A percentile compares a stretch with the other conserved stretches of the same genome.
Evolutionary conservation across 2,888 invertebrate genomes (phyloP).

Genomic region (Exephanes ischioxanthus): DNA sequence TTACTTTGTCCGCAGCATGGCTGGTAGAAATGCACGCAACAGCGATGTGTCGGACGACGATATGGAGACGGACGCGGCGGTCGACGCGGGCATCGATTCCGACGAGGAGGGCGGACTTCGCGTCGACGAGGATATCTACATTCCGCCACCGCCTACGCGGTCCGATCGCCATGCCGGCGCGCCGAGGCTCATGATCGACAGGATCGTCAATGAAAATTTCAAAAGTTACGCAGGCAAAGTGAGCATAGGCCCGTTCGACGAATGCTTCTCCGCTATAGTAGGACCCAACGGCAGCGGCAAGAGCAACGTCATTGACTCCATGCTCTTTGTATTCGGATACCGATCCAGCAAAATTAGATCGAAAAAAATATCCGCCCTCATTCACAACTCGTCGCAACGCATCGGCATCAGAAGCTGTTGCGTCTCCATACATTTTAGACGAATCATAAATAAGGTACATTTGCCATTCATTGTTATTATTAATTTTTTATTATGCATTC

Average conservation of each 20-base stretch:
- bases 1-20: constrained; percentile 52
- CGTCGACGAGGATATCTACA: constrained; percentile 92
- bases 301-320: constrained; percentile 99
- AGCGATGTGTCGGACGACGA: constrained; percentile 58
- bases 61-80: constrained; percentile 56
- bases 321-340: constrained; percentile 99
- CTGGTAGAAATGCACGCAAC: constrained; percentile 46
- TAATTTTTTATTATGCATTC: background rate
- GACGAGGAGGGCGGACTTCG: constrained; percentile 89
- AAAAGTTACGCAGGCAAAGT: constrained; percentile 97
- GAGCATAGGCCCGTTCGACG: constrained; percentile 97
- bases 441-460: constrained; percentile 91
- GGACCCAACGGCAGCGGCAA: constrained; percentile 99
- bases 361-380: constrained; percentile 96
- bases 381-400: constrained; percentile 95
- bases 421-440: constrained; percentile 95
- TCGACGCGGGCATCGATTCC: constrained; percentile 48
- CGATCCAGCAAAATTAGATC: constrained; percentile 97
- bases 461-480: background rate
- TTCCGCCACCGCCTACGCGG: constrained; percentile 91
- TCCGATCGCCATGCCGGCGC: constrained; percentile 91
- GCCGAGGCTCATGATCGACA: constrained; percentile 95
- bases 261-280: constrained; percentile 98
- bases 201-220: constrained; percentile 97
- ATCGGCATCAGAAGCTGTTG: constrained; percentile 92